These are phyloP conservation scores for human DNA, from an alignment of 2,113 vertebrate species.

Conservation along the genomic window DNA sequence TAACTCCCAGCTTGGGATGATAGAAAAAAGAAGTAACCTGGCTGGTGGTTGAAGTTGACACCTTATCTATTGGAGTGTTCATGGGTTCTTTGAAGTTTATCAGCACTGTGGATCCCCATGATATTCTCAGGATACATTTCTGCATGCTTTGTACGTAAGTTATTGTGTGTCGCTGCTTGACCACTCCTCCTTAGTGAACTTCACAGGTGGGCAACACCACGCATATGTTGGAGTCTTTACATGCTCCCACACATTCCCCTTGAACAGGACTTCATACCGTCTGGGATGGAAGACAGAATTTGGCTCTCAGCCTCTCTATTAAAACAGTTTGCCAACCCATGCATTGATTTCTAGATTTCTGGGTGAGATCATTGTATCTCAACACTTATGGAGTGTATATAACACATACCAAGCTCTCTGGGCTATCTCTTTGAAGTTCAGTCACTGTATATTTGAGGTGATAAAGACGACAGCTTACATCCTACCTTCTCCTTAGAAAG, in stretches of 20 bases:
- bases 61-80: not conserved
- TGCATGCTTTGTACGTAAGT: not conserved
- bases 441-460: not conserved
- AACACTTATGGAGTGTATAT: not conserved
- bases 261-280: not conserved
- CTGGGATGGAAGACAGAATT: not conserved
- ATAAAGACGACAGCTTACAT: not conserved
- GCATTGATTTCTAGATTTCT: not conserved
- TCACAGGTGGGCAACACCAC: not conserved
- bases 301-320: not conserved
- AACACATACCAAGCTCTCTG: not conserved
- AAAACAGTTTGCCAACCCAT: not conserved
- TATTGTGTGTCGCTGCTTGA: not conserved
- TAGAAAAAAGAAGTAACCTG: not conserved
- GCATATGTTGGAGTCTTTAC: too few species aligned
- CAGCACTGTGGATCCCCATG: fast-evolving
- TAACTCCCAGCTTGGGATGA: not conserved
- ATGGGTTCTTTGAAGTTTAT: not conserved
- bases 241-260: not conserved
- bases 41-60: not conserved
- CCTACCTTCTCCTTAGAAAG: not conserved
- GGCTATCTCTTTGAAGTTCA: not conserved
- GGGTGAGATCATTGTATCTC: not conserved
- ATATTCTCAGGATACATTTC: not conserved
- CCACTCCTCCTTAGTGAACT: not conserved